Conservation (phyloP, 2,113 vertebrate species). For the Neopipo cinnamomea region DNA sequence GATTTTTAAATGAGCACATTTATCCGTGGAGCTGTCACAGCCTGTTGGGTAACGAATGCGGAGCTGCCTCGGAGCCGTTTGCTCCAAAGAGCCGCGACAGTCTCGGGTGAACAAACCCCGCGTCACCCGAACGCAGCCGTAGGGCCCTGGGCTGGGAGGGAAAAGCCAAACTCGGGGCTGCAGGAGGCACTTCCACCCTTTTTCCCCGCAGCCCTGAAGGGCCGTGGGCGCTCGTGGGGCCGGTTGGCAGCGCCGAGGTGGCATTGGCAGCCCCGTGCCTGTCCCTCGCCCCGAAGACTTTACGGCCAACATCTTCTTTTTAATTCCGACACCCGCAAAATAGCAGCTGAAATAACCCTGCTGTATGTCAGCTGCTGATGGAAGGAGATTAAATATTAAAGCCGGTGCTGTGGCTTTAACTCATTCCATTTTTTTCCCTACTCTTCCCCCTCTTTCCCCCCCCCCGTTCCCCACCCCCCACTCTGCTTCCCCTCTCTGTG, state of each 20-base stretch:
- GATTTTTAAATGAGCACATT: background rate
- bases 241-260: background rate
- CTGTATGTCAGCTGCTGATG: constrained; percentile 45
- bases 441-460: background rate
- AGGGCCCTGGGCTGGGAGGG: background rate
- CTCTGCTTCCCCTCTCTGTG: background rate
- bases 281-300: background rate
- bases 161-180: rapidly evolving
- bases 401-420: constrained; percentile 32
- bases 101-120: background rate
- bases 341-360: constrained; percentile 19
- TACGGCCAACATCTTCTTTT: constrained; percentile 1
- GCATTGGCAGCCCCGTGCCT: background rate
- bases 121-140: background rate
- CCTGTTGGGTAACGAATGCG: background rate
- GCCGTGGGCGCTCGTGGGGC: background rate
- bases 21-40: background rate
- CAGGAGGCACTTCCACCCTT: background rate
- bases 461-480: background rate
- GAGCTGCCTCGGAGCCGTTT: background rate
- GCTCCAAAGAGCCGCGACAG: background rate
- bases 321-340: constrained; percentile 28
- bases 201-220: background rate
- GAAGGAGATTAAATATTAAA: constrained; percentile 61
- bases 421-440: background rate